These are phyloP conservation scores for Yponomeuta plumbellus DNA, from an alignment of 2,888 invertebrate genomes.

Conservation along the genomic window DNA sequence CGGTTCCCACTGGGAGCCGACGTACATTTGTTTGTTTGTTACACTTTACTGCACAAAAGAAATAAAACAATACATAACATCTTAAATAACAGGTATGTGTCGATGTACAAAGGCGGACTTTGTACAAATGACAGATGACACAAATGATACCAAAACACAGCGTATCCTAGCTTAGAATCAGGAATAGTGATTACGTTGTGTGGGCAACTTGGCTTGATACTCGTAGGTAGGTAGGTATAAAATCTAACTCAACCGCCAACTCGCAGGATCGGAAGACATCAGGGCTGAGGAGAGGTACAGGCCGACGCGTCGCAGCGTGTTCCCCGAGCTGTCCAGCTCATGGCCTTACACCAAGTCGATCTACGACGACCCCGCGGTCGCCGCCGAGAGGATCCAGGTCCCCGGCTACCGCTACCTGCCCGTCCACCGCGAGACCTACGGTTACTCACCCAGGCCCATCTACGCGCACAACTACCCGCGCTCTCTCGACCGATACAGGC, in stretches of 20 bases:
- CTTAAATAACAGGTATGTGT: too few species aligned
- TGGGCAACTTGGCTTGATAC: too few species aligned
- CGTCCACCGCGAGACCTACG: constrained; percentile 92
- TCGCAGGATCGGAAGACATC: constrained; percentile 92
- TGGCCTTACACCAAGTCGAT: constrained; percentile 91
- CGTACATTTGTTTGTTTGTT: too few species aligned
- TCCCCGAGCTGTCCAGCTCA: constrained; percentile 83
- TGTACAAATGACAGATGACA: too few species aligned
- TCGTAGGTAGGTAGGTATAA: too few species aligned
- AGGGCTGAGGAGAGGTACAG: constrained; percentile 90
- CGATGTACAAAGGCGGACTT: too few species aligned
- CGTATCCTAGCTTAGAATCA: too few species aligned
- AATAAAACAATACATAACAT: too few species aligned
- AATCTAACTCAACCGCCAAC: neutral
- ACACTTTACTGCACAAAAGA: too few species aligned
- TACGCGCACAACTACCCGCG: constrained; percentile 90
- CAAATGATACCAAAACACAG: too few species aligned
- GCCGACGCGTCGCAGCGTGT: constrained; percentile 82
- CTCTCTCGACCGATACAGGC: constrained; percentile 85
- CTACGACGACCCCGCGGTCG: constrained; percentile 88
- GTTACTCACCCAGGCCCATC: constrained; percentile 91
- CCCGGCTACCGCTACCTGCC: constrained; percentile 95
- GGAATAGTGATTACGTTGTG: too few species aligned
- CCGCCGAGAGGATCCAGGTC: constrained; percentile 89
- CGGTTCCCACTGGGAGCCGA: too few species aligned